phyloP scores from a whole-genome alignment of 2,113 vertebrate species.

The Cacatua alba region DNA sequence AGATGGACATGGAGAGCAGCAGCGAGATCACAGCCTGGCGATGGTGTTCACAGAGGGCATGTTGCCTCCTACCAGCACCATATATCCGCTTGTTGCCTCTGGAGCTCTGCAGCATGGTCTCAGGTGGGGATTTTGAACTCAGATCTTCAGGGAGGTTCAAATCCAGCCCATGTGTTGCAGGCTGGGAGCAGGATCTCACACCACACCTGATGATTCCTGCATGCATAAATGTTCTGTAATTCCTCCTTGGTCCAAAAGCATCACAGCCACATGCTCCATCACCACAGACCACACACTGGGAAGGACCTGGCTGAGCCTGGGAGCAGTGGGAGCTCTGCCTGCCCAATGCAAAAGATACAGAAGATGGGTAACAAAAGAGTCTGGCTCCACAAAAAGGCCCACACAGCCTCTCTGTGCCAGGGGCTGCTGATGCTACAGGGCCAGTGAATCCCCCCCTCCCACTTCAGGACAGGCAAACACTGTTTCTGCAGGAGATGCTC shows the following conservation, averaged over 20 bases:
- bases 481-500: background rate
- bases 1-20: accelerated
- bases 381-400: background rate
- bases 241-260: background rate
- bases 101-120: background rate
- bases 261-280: accelerated
- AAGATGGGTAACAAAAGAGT: background rate
- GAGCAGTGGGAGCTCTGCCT: background rate
- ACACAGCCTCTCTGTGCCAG: accelerated
- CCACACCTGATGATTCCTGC: accelerated
- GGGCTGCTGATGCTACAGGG: background rate
- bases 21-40: background rate
- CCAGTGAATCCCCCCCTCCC: too few species aligned
- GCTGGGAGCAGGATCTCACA: background rate
- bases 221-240: accelerated
- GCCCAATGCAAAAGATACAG: background rate
- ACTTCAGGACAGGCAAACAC: background rate
- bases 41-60: accelerated
- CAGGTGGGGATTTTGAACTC: background rate
- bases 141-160: background rate
- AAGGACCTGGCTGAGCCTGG: accelerated
- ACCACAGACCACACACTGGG: accelerated
- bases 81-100: accelerated
- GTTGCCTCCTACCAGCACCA: background rate
- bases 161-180: background rate